A percentile compares a stretch with the other conserved stretches of the same genome.
Evolutionary conservation across 2,797 vertebrate genomes (phyloP).

Genomic region (Scomberomorus guttatus): DNA sequence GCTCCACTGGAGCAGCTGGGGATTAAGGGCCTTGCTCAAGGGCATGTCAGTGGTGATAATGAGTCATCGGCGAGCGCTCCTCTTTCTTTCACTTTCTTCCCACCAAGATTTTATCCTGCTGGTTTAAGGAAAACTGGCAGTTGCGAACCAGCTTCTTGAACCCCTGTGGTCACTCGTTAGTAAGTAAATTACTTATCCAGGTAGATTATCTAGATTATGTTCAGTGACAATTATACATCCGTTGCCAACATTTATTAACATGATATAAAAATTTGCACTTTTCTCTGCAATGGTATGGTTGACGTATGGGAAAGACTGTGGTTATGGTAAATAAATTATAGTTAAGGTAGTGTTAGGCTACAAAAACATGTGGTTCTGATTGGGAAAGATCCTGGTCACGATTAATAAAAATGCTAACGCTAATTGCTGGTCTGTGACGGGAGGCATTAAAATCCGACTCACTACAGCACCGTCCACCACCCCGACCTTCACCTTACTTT

Average conservation of each 20-base stretch:
- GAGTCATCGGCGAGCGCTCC: neutral
- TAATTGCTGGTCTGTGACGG: neutral
- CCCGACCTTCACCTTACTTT: neutral
- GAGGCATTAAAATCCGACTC: neutral
- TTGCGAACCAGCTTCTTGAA: neutral
- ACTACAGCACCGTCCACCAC: neutral
- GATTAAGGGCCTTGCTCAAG: slow-evolving; percentile 20
- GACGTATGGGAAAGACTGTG: neutral
- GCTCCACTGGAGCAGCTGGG: slow-evolving; percentile 11
- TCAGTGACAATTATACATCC: neutral
- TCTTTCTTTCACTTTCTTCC: neutral
- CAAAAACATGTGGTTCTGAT: neutral
- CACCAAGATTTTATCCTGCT: neutral
- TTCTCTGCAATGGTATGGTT: neutral
- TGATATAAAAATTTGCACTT: neutral
- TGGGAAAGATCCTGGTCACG: neutral
- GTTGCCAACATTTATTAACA: neutral
- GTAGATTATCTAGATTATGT: too few species aligned
- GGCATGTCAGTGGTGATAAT: neutral
- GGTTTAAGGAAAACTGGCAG: neutral
- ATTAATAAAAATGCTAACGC: neutral
- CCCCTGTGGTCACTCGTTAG: neutral
- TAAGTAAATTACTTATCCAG: neutral
- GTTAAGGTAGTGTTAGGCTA: neutral
- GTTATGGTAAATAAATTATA: neutral